Percentiles rank a stretch among this genome's conserved stretches.
These are phyloP conservation scores for Oreohelix idahoensis DNA, from an alignment of 1,140 invertebrate species.

Conservation along the genomic window DNA sequence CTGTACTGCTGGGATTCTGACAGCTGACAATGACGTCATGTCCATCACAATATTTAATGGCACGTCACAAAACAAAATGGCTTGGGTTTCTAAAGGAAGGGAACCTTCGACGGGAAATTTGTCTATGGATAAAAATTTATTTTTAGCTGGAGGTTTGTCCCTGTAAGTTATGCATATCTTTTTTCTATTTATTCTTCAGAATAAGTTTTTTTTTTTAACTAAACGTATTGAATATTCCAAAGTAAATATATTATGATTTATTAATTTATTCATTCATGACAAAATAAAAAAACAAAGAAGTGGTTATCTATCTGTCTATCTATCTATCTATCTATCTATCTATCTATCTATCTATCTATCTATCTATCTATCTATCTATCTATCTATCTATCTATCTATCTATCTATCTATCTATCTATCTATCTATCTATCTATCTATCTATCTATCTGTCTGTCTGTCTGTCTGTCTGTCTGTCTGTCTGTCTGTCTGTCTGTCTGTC, in stretches of 20 bases:
- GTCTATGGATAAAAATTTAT: slow-evolving; percentile 1
- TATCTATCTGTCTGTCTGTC: not conserved
- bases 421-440: slow-evolving; percentile 1
- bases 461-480: not conserved
- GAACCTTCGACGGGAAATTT: not conserved
- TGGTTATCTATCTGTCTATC: not conserved
- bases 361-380: not conserved
- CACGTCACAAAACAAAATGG: not conserved
- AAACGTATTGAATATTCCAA: not conserved
- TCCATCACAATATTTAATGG: slow-evolving; percentile 1
- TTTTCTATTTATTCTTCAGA: not conserved
- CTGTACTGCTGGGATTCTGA: not conserved
- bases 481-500: not conserved
- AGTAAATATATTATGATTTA: not conserved
- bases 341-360: not conserved
- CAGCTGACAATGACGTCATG: slow-evolving; percentile 4
- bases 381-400: slow-evolving; percentile 10
- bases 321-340: not conserved
- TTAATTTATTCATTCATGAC: not conserved
- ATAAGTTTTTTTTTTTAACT: not conserved
- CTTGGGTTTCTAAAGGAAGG: not conserved
- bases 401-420: not conserved
- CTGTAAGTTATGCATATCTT: not conserved
- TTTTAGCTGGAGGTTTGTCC: not conserved
- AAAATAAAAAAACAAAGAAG: not conserved